Conservation (phyloP, 2,888 invertebrate species). For the Rhaphigaster nebulosa region DNA sequence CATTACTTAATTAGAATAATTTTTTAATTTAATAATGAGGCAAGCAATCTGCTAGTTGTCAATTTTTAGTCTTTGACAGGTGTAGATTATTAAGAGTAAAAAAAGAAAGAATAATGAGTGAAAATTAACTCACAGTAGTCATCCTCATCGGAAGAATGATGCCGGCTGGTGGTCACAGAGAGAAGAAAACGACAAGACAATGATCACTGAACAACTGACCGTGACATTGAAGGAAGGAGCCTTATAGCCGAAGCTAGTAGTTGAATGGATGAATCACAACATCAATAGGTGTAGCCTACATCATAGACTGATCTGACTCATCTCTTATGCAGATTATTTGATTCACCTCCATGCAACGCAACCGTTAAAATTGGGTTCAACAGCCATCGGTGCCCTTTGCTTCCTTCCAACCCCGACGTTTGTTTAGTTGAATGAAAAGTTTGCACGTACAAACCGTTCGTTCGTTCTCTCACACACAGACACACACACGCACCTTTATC, state of each 20-base stretch:
- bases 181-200: not conserved
- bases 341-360: constrained; percentile 5
- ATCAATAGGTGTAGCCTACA: constrained; percentile 27
- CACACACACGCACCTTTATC: too few species aligned
- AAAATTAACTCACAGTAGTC: not conserved
- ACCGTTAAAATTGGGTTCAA: constrained; percentile 20
- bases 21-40: too few species aligned
- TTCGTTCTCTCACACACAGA: too few species aligned
- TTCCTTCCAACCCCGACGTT: not conserved
- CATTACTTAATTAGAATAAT: not conserved
- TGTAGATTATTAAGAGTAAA: too few species aligned
- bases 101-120: not conserved
- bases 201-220: constrained; percentile 10
- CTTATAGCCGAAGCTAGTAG: constrained; percentile 19
- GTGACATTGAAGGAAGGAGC: constrained; percentile 19
- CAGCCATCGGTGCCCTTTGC: not conserved
- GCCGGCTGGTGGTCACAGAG: not conserved
- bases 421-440: not conserved
- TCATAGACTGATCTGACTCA: constrained; percentile 27
- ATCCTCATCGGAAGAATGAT: not conserved
- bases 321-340: constrained; percentile 29
- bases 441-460: too few species aligned
- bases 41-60: too few species aligned
- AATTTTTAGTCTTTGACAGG: too few species aligned
- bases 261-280: constrained; percentile 33